Base-by-base conservation (phyloP, 1,140 invertebrate species). In the Caerostris extrusa region DNA sequence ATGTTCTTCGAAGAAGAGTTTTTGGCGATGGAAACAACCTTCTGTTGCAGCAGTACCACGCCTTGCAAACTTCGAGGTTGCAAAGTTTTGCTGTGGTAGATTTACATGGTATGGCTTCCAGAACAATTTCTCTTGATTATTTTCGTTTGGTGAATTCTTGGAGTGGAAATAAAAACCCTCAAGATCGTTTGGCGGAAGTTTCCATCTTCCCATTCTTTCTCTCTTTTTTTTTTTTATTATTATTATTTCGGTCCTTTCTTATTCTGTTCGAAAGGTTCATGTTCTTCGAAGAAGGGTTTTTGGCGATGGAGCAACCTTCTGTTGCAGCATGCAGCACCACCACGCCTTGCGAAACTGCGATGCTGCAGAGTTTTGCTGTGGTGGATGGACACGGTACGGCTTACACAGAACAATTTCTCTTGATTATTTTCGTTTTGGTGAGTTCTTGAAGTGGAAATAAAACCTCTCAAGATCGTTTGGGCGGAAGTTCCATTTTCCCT, bases 311-410 rank as follows among this genome's bases (percentile, higher is more conserved):
- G 61, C 12, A 56, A 85, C 7, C 50, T 53, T 19, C 50, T 7
- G 12, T 67, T 67, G 12, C n/a, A 4, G 3, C 3, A 14, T 4
- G 10, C 7, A 10, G n/a, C 12, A 17, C n/a, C 50, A 82, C 90
- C 90, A 82, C 90, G 90, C 90, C 90, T 82, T 91, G 34, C 50
- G 12, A 71, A 90, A 90, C 67, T 90, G 71, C 1, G 64, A 90
- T 7, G 67, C n/a, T 90, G 61, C 8, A 50, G 6, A 57, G 60
- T 67, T 17, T 34, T 7, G 56, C 12, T 19, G 55, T 34, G 19
- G 12, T 58, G 57, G n/a, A 60, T 56, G 64, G 12, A 5, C 34
- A 50, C 14, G 55, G 12, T 57, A 83, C 53, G 55, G 14, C 55
- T 85, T 85, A 19, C 56, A 34, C 34, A 85, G 55, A 60, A n/a